phyloP scores from a whole-genome alignment of 2,888 invertebrate species.

The Watsonalla cultraria region DNA sequence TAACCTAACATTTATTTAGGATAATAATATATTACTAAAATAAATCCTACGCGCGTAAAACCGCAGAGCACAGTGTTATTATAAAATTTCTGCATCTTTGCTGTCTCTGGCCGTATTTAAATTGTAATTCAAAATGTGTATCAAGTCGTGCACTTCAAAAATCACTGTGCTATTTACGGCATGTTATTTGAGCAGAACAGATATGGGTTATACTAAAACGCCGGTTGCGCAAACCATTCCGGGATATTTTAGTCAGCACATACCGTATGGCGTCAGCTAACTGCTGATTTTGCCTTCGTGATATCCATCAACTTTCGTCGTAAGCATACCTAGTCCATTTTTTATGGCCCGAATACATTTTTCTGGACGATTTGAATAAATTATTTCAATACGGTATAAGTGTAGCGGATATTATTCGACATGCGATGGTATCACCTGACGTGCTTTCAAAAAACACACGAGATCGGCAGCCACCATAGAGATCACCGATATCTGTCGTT shows the following conservation, averaged over 20 bases:
- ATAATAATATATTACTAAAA: too few species aligned
- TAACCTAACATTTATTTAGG: too few species aligned
- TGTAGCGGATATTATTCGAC: conserved; percentile 17
- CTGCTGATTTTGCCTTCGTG: too few species aligned
- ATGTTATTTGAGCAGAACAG: not conserved
- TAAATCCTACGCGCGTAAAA: too few species aligned
- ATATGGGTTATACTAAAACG: not conserved
- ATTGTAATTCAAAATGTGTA: not conserved
- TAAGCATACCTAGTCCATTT: too few species aligned
- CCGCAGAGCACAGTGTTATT: too few species aligned
- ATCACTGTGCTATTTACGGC: not conserved
- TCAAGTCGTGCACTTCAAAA: not conserved
- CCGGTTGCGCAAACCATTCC: not conserved
- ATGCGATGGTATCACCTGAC: conserved; percentile 48
- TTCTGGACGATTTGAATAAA: not conserved
- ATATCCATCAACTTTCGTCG: too few species aligned
- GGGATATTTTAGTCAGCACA: not conserved
- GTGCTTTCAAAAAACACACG: conserved; percentile 47
- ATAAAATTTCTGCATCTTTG: too few species aligned
- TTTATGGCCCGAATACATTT: too few species aligned
- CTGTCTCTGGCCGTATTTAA: not conserved
- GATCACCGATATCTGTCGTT: conserved; percentile 62
- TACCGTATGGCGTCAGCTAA: not conserved
- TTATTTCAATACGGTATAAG: not conserved
- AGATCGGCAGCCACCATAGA: conserved; percentile 56